phyloP scores from a whole-genome alignment of 2,888 invertebrate species.

The Agrochola litura region DNA sequence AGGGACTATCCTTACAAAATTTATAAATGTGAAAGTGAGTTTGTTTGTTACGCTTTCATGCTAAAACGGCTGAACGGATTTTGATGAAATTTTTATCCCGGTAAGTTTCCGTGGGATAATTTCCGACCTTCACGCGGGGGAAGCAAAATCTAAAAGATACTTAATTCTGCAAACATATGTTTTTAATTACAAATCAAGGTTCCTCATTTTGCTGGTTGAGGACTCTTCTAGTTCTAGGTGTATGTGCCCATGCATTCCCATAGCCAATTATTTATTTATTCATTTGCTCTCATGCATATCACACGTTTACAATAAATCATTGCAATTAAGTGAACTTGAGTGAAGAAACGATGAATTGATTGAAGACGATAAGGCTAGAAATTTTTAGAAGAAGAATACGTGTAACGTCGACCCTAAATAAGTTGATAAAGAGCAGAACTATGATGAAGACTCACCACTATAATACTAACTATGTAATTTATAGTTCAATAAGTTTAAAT shows the following conservation, averaged over 20 bases:
- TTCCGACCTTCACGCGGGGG: too few species aligned
- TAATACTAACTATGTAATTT: conserved; percentile 4
- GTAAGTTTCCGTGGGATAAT: too few species aligned
- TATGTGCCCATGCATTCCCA: not conserved
- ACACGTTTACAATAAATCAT: too few species aligned
- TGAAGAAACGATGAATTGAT: not conserved
- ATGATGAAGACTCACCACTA: not conserved
- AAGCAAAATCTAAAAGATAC: not conserved
- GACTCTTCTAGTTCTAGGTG: not conserved
- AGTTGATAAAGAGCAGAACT: not conserved
- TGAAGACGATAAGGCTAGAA: not conserved
- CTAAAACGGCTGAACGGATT: too few species aligned
- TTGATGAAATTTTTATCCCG: too few species aligned
- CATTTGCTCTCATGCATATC: too few species aligned
- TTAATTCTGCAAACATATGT: not conserved
- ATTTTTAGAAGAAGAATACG: not conserved
- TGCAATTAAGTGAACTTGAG: not conserved
- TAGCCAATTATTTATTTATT: not conserved
- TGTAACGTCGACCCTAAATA: too few species aligned
- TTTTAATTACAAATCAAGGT: not conserved
- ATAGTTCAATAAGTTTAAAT: conserved; percentile 21
- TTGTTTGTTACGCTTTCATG: too few species aligned
- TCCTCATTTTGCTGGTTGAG: not conserved
- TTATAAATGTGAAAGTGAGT: too few species aligned
- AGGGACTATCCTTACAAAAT: too few species aligned